Conservation (phyloP, 2,113 vertebrate genomes). For the Tachycineta bicolor region DNA sequence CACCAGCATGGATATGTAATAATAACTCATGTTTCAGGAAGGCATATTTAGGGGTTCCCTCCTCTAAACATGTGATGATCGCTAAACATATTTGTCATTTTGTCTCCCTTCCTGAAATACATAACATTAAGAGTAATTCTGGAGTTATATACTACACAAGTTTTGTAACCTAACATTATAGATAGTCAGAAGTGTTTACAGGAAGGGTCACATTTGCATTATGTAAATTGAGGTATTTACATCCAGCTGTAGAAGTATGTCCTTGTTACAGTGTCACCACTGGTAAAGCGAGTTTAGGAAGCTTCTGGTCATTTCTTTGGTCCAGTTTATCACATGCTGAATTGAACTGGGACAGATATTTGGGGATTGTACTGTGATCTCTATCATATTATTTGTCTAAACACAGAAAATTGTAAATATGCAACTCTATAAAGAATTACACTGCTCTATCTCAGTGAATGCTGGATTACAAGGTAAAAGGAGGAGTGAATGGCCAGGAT, state of each 20-base stretch:
- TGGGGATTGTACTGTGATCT: neutral
- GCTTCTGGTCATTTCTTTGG: neutral
- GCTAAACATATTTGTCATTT: neutral
- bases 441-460: neutral
- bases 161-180: conserved; percentile 19
- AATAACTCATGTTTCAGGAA: neutral
- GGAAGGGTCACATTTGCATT: conserved; percentile 40
- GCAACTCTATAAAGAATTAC: neutral
- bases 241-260: neutral
- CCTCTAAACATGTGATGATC: neutral
- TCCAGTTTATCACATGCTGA: neutral
- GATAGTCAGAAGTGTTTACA: conserved; percentile 23
- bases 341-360: neutral
- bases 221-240: conserved; percentile 33
- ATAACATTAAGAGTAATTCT: neutral
- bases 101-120: neutral
- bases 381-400: neutral
- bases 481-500: neutral
- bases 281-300: neutral
- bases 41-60: neutral
- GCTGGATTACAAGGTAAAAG: neutral
- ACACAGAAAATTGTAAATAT: neutral
- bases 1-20: neutral
- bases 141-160: neutral
- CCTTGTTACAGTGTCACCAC: neutral